Evolutionary conservation across 2,113 vertebrate genomes (phyloP).

Genomic region (Etia nguti): DNA sequence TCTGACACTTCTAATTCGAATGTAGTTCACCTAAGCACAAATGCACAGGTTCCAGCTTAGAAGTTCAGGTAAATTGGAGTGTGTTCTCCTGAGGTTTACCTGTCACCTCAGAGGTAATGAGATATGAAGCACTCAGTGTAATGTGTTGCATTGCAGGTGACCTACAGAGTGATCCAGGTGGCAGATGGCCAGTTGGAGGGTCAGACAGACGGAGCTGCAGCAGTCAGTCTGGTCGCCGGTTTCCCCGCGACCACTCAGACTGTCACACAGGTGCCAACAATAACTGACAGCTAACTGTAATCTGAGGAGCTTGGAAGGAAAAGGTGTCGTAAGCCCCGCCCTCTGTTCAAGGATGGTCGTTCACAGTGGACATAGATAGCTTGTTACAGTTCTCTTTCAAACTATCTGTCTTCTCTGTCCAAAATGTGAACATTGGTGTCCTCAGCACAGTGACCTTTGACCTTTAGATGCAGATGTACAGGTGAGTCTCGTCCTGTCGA

Average conservation of each 20-base stretch:
- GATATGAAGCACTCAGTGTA: not conserved
- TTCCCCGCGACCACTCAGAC: slow-evolving; percentile 82
- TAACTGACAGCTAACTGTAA: not conserved
- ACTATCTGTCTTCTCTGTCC: not conserved
- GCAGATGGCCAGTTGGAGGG: slow-evolving; percentile 88
- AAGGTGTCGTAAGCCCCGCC: accelerated
- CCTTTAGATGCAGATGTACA: not conserved
- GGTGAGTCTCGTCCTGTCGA: not conserved
- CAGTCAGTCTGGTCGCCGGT: slow-evolving; percentile 83
- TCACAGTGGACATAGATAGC: not conserved
- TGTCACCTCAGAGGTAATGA: not conserved
- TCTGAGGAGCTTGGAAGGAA: not conserved
- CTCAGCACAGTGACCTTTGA: not conserved
- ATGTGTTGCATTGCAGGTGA: slow-evolving; percentile 73
- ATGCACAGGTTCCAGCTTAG: not conserved
- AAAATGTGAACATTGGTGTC: not conserved
- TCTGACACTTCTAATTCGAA: not conserved
- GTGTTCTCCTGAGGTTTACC: not conserved
- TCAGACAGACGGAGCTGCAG: slow-evolving; percentile 81
- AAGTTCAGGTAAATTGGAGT: not conserved
- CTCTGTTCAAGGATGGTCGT: not conserved
- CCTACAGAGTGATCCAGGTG: slow-evolving; percentile 91
- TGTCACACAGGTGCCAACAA: slow-evolving; percentile 81
- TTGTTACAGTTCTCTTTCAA: not conserved
- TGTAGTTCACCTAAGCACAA: not conserved